Conservation (phyloP, 2,797 vertebrate species). For the Mus minutoides region DNA sequence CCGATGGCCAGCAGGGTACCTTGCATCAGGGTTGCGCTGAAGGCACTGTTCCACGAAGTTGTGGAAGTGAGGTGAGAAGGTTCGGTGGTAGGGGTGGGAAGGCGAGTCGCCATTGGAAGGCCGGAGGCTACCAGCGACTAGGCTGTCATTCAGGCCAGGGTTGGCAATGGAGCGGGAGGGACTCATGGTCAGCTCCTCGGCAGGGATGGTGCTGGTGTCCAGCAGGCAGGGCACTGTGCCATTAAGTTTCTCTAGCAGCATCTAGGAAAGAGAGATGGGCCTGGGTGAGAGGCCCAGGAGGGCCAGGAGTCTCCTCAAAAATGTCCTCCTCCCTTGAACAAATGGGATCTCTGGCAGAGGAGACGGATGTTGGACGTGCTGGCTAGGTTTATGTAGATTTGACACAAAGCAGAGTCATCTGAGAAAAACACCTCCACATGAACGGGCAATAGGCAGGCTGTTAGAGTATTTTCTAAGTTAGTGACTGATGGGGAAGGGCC, state of each 20-base stretch:
- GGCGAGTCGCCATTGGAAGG: slow-evolving; percentile 93
- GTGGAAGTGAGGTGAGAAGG: slow-evolving; percentile 96
- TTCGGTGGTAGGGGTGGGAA: slow-evolving; percentile 95
- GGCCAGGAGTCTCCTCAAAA: not conserved
- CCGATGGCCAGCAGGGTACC: slow-evolving; percentile 84
- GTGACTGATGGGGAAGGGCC: not conserved
- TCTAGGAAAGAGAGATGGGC: slow-evolving; percentile 86
- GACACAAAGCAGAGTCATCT: not conserved
- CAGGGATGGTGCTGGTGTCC: slow-evolving; percentile 97
- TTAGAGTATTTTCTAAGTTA: not conserved
- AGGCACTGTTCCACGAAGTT: slow-evolving; percentile 97
- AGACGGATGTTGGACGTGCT: not conserved
- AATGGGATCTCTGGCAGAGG: not conserved
- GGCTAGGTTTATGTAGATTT: not conserved
- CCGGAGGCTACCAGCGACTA: slow-evolving; percentile 86
- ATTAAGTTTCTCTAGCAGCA: slow-evolving; percentile 98
- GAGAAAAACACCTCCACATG: not conserved
- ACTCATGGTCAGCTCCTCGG: slow-evolving; percentile 95
- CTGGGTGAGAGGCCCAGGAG: not conserved
- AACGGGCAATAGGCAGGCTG: not conserved
- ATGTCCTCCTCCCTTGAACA: not conserved
- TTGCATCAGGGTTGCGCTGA: slow-evolving; percentile 94
- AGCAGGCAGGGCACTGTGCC: slow-evolving; percentile 97
- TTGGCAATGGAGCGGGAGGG: slow-evolving; percentile 93
- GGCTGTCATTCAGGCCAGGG: slow-evolving; percentile 92